These are phyloP conservation scores for Nasua narica DNA, from an alignment of 2,797 vertebrate genomes.

Conservation along the genomic window DNA sequence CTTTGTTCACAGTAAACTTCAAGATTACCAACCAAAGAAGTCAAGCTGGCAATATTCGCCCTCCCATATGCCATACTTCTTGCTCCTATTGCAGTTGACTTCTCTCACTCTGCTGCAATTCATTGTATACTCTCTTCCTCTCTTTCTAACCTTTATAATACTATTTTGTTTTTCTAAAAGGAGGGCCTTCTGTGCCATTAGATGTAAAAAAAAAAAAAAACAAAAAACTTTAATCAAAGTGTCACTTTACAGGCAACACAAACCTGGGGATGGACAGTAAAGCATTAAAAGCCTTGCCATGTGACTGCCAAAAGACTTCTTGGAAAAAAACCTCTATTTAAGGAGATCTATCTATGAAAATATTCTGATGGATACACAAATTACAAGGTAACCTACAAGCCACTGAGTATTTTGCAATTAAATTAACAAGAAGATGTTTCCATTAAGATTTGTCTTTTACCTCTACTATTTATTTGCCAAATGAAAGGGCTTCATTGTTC, in stretches of 20 bases:
- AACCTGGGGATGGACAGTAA: not conserved
- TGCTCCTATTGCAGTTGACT: not conserved
- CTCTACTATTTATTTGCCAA: slow-evolving; percentile 37
- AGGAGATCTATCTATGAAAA: not conserved
- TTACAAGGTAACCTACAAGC: slow-evolving; percentile 40
- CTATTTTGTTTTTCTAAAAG: not conserved
- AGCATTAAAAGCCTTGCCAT: not conserved
- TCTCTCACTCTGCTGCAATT: not conserved
- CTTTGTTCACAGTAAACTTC: not conserved
- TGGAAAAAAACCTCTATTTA: slow-evolving; percentile 33
- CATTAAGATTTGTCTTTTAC: slow-evolving; percentile 64
- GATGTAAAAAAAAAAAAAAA: no score
- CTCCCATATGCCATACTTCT: not conserved
- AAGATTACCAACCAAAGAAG: not conserved
- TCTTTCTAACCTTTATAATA: not conserved
- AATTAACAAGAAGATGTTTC: slow-evolving; percentile 60
- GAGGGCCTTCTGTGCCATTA: not conserved
- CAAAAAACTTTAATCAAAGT: not conserved
- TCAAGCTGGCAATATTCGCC: not conserved
- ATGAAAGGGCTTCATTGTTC: not conserved
- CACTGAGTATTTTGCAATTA: slow-evolving; percentile 51
- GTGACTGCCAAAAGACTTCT: not conserved
- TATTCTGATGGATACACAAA: slow-evolving; percentile 46
- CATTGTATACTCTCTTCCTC: not conserved
- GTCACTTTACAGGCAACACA: not conserved